A percentile compares a stretch with the other conserved stretches of the same genome.
phyloP scores from a whole-genome alignment of 2,888 invertebrate species.

The Chironomus riparius region DNA sequence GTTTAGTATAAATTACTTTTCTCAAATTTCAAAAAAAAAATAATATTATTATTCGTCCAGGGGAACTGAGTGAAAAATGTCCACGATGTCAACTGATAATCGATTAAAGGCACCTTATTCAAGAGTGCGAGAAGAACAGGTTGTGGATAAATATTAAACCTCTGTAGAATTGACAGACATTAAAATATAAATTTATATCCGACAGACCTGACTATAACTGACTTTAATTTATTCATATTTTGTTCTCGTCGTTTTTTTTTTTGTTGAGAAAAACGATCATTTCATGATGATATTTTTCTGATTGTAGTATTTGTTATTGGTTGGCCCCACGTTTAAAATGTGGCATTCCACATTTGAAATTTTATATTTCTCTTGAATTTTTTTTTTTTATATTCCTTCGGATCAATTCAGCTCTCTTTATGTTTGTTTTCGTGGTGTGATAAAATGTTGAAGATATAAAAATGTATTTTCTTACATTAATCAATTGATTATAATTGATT shows the following conservation, averaged over 20 bases:
- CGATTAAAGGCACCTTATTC: neutral
- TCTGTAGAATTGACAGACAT: slow-evolving; percentile 11
- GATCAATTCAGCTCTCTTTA: neutral
- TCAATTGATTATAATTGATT: slow-evolving; percentile 25
- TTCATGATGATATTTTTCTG: neutral
- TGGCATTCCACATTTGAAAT: neutral
- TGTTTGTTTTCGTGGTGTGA: slow-evolving; percentile 10
- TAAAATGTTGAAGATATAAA: slow-evolving; percentile 9
- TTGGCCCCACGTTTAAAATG: neutral
- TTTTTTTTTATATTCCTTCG: slow-evolving; percentile 1
- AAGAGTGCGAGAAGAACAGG: neutral
- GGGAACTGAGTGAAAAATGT: no score
- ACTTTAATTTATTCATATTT: slow-evolving; percentile 23
- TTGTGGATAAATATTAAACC: neutral
- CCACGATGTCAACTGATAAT: neutral
- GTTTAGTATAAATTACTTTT: neutral
- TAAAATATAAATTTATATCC: slow-evolving; percentile 19
- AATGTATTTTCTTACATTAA: slow-evolving; percentile 12
- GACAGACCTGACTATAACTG: slow-evolving; percentile 7
- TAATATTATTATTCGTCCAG: no score
- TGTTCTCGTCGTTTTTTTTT: neutral
- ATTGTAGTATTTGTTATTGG: neutral
- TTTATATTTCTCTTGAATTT: neutral
- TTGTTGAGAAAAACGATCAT: neutral
- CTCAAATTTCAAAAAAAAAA: neutral